phyloP scores from a whole-genome alignment of 2,888 invertebrate species.

The Harpalus rufipes region DNA sequence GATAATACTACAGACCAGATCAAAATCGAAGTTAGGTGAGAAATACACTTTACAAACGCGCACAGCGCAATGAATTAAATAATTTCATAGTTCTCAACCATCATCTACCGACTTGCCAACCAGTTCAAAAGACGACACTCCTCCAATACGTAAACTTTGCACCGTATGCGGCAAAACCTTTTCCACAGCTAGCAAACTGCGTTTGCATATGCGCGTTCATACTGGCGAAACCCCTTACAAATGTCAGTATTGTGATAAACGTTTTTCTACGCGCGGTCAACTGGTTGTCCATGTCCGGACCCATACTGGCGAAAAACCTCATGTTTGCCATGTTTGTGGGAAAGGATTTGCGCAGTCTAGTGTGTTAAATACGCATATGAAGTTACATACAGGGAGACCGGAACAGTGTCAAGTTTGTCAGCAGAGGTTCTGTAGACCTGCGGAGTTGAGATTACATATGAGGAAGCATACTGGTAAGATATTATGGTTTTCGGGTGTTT shows the following conservation, averaged over 20 bases:
- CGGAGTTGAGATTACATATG: slow-evolving; percentile 74
- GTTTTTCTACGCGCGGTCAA: slow-evolving; percentile 72
- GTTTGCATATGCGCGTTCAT: slow-evolving; percentile 72
- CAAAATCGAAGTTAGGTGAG: slow-evolving; percentile 43
- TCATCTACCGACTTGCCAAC: slow-evolving; percentile 64
- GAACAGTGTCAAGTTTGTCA: slow-evolving; percentile 73
- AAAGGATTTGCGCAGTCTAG: slow-evolving; percentile 74
- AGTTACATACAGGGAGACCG: slow-evolving; percentile 73
- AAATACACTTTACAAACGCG: neutral
- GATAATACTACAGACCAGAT: neutral
- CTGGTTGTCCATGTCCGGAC: slow-evolving; percentile 72
- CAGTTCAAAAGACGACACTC: slow-evolving; percentile 54
- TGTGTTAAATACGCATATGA: slow-evolving; percentile 74
- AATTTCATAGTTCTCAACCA: slow-evolving; percentile 37
- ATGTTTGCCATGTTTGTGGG: slow-evolving; percentile 73
- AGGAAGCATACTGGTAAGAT: slow-evolving; percentile 74
- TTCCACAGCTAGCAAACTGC: slow-evolving; percentile 71
- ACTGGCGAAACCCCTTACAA: slow-evolving; percentile 72
- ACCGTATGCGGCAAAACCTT: slow-evolving; percentile 73
- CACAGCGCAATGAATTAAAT: neutral
- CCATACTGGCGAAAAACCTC: slow-evolving; percentile 73
- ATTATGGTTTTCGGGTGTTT: neutral
- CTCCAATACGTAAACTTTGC: slow-evolving; percentile 69
- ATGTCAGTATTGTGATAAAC: slow-evolving; percentile 73
- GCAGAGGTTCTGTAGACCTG: slow-evolving; percentile 74